These are phyloP conservation scores for Pyrrhia umbra DNA, from an alignment of 2,888 invertebrate genomes.

Conservation along the genomic window DNA sequence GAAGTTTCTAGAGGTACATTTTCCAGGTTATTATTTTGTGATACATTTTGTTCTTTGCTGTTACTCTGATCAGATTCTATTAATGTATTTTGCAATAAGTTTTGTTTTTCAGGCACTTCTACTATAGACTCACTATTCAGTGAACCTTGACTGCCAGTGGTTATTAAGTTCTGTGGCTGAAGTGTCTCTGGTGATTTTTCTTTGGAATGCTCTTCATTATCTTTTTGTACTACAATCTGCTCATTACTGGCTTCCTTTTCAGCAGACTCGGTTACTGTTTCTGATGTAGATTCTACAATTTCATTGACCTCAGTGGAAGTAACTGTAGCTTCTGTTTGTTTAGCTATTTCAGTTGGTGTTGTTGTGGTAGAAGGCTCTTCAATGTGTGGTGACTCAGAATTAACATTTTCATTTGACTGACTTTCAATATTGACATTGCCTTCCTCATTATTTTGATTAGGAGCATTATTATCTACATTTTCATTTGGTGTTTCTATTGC, in stretches of 20 bases:
- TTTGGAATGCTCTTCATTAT: constrained; percentile 23
- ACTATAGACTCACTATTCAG: constrained; percentile 46
- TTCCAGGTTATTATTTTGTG: constrained; percentile 54
- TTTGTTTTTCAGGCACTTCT: constrained; percentile 69
- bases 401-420: constrained; percentile 7
- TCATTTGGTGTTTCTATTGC: constrained; percentile 44
- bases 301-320: constrained; percentile 9
- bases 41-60: constrained; percentile 70
- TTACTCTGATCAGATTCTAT: constrained; percentile 63
- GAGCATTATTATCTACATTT: constrained; percentile 37
- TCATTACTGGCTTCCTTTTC: constrained; percentile 10
- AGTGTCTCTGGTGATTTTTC: constrained; percentile 27
- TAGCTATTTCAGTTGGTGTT: not conserved
- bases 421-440: constrained; percentile 21
- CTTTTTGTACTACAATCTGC: constrained; percentile 19
- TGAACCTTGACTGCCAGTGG: constrained; percentile 58
- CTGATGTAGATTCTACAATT: constrained; percentile 14
- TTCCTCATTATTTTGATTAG: constrained; percentile 37
- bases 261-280: constrained; percentile 3
- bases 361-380: constrained; percentile 12
- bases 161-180: constrained; percentile 55
- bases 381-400: constrained; percentile 14
- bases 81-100: constrained; percentile 63
- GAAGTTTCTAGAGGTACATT: constrained; percentile 55
- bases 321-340: constrained; percentile 11